Conservation (phyloP, 1,140 invertebrate species). For the Drosophila azteca region DNA sequence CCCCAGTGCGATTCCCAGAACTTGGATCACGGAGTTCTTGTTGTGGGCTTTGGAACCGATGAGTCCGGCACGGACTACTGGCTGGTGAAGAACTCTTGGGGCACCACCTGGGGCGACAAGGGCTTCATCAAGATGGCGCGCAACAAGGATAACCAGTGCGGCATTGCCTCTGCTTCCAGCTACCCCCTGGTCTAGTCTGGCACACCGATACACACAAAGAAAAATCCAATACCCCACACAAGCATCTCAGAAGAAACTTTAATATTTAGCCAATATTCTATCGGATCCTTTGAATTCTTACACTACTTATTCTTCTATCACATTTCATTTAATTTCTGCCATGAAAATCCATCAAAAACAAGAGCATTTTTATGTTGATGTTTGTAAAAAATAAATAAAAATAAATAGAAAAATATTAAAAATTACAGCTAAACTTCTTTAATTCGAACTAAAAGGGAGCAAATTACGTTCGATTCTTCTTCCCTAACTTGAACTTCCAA, state of each 20-base stretch:
- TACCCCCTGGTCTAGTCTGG: constrained; percentile 90
- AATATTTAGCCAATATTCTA: constrained; percentile 24
- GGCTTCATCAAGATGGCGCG: constrained; percentile 96
- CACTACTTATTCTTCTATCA: constrained; percentile 30
- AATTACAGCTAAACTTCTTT: no score
- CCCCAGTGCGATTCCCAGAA: constrained; percentile 87
- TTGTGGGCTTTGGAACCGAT: constrained; percentile 88
- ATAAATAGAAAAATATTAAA: constrained; percentile 31
- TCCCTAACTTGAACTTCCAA: no score
- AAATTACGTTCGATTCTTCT: no score
- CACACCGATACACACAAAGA: constrained; percentile 18
- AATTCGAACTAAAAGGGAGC: no score
- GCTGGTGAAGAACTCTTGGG: constrained; percentile 91
- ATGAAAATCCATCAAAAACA: constrained; percentile 7
- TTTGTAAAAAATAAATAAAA: constrained; percentile 46
- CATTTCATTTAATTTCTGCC: constrained; percentile 21
- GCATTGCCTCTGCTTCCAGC: constrained; percentile 92
- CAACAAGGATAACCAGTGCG: constrained; percentile 94
- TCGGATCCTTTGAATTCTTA: constrained; percentile 25
- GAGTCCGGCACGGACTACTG: constrained; percentile 86
- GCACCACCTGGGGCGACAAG: constrained; percentile 91
- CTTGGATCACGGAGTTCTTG: constrained; percentile 93
- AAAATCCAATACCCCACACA: constrained; percentile 44
- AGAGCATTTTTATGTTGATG: constrained; percentile 31
- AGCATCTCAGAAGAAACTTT: constrained; percentile 72